A percentile compares a stretch with the other conserved stretches of the same genome.
Conservation (phyloP, 1,140 invertebrate species). For the Chironomus striatipennis region DNA sequence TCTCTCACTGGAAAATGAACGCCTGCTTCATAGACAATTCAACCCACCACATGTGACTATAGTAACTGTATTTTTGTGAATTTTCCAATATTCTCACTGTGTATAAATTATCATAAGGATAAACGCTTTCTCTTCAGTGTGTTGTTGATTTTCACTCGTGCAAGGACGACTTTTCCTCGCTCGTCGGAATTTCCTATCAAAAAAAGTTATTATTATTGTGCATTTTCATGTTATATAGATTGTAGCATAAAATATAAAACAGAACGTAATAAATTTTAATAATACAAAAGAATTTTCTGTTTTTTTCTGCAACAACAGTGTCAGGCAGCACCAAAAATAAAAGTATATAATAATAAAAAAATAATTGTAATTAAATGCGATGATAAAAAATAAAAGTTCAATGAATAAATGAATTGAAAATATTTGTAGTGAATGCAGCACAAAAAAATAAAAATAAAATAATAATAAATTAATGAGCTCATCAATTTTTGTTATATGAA, state of each 20-base stretch:
- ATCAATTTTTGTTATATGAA: slow-evolving; percentile 10
- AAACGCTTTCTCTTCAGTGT: not conserved
- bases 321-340: too few relatives aligned
- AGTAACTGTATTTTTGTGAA: not conserved
- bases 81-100: slow-evolving; percentile 10
- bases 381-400: not conserved
- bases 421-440: slow-evolving; percentile 5
- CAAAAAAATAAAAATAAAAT: not conserved
- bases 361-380: not conserved
- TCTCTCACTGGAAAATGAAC: slow-evolving; percentile 1
- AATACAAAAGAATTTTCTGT: not conserved
- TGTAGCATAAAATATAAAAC: not conserved
- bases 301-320: not conserved
- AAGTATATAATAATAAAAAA: too few relatives aligned
- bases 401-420: slow-evolving; percentile 15
- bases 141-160: not conserved
- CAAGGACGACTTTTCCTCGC: not conserved
- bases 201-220: not conserved
- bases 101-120: slow-evolving; percentile 15
- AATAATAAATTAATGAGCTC: slow-evolving; percentile 13
- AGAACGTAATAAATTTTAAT: not conserved
- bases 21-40: too few relatives aligned
- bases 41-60: not conserved
- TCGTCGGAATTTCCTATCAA: not conserved
- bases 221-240: not conserved